Evolutionary conservation across 2,888 invertebrate species (phyloP), one percentile per base, ranked within the genome.

Genomic region (Seladonia tumulorum): DNA sequence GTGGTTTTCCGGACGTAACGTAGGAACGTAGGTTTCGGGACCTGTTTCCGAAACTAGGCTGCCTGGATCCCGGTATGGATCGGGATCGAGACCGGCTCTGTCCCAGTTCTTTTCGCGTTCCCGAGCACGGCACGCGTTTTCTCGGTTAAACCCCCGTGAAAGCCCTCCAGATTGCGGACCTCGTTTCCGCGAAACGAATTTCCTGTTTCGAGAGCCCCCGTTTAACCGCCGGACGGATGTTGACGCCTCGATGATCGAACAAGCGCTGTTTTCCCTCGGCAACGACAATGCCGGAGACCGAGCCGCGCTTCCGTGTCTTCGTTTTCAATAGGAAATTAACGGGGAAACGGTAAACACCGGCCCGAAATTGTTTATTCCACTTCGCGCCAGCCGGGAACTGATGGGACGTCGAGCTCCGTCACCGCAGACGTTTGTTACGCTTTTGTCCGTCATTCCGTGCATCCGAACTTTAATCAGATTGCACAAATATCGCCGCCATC

Each of bases 161-260:
- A 68, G 57, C 57, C 42, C 53, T 66, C 1, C 35, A 57, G 29
- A 72, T 76, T 39, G 53, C 72, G 35, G 25, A 2, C 49, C 82
- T 63, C 72, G 82, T 66, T 76, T 82, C 45, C 76, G 42, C 39
- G 35, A 16, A 57, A 71, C 57, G 57, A 76, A 68, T 76, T 82
- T 82, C 83, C 83, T 76, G 57, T 82, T 76, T 76, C 76, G 63
- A 75, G 60, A 63, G 71, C 71, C 49, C 47, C 49, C 76, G 25
- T 82, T 76, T 68, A 73, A 35, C 25, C 25, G 25, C 68, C 18
- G 63, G 74, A 68, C 78, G 78, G 75, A 76, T 72, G 78, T 79
- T 47, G 75, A 83, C 83, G 72, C 57, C 71, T 76, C 77, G 49
- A 39, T 76, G 53, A 5, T 8, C 83, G 18, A 77, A 60, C 45